phyloP scores from a whole-genome alignment of 92 coral and sea anemone species.

The Actinernus sp. region DNA sequence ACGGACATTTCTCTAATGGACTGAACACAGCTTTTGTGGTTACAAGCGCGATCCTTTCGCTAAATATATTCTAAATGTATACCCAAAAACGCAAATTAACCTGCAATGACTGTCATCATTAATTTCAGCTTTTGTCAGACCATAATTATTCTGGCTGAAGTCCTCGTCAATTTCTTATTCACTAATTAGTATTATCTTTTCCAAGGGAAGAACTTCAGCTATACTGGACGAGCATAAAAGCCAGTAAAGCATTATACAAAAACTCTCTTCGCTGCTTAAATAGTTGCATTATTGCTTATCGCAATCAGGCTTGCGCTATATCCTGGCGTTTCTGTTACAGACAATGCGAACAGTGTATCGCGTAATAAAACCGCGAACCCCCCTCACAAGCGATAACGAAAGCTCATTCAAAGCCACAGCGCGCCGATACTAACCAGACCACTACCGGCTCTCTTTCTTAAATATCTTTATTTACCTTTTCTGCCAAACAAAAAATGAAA shows the following conservation, averaged over 20 bases:
- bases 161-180: constrained; percentile 34
- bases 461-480: constrained; percentile 25
- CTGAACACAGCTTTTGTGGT: constrained; percentile 48
- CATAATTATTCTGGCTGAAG: constrained; percentile 52
- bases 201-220: constrained; percentile 12
- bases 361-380: constrained; percentile 15
- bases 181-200: constrained; percentile 53
- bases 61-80: constrained; percentile 58
- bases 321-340: constrained; percentile 4
- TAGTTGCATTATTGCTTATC: constrained; percentile 43
- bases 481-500: not conserved
- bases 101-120: constrained; percentile 69
- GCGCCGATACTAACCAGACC: not conserved
- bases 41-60: constrained; percentile 43
- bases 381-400: constrained; percentile 3
- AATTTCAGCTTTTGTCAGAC: constrained; percentile 65
- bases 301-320: constrained; percentile 2
- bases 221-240: constrained; percentile 20
- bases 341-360: constrained; percentile 1
- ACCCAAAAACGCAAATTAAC: constrained; percentile 83
- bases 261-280: constrained; percentile 17
- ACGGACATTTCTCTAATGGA: constrained; percentile 62
- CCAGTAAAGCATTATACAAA: constrained; percentile 6
- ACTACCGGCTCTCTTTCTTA: constrained; percentile 10
- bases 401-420: not conserved